Percentiles rank a stretch among this genome's conserved stretches.
Conservation (phyloP, 2,888 invertebrate genomes). For the Thyatira batis region DNA sequence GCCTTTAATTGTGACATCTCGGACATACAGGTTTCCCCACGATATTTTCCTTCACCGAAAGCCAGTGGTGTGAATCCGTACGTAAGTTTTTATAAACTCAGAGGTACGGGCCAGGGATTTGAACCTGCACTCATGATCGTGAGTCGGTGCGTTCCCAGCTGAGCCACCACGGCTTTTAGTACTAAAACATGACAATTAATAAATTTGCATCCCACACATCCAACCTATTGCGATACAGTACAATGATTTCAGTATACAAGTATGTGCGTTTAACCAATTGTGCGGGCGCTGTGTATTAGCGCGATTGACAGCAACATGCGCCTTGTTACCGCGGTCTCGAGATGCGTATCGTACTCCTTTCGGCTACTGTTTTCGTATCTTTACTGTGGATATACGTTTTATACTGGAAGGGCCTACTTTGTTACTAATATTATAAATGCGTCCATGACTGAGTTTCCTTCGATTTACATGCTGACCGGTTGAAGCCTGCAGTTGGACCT, state of each 20-base stretch:
- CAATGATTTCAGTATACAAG: conserved; percentile 3
- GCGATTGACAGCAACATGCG: conserved; percentile 75
- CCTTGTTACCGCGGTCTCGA: conserved; percentile 71
- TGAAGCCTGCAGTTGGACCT: too few species aligned
- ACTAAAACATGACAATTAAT: not conserved
- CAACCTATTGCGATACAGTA: not conserved
- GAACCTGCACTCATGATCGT: too few species aligned
- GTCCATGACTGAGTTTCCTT: not conserved
- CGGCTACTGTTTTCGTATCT: conserved; percentile 74
- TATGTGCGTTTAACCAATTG: conserved; percentile 38
- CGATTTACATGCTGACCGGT: not conserved
- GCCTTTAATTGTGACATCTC: too few species aligned
- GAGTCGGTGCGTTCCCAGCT: too few species aligned
- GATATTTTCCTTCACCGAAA: too few species aligned
- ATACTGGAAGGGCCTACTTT: conserved; percentile 36
- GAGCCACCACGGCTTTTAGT: too few species aligned
- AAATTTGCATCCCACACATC: not conserved
- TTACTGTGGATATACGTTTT: conserved; percentile 29
- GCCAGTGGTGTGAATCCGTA: too few species aligned
- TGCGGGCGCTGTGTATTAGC: conserved; percentile 63
- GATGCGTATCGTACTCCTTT: conserved; percentile 77
- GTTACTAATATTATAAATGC: not conserved
- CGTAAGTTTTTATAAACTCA: too few species aligned
- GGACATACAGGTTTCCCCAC: too few species aligned
- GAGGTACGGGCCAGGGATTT: too few species aligned